Evolutionary conservation across 2,113 vertebrate species (phyloP).

Genomic region (Jacana jacana): DNA sequence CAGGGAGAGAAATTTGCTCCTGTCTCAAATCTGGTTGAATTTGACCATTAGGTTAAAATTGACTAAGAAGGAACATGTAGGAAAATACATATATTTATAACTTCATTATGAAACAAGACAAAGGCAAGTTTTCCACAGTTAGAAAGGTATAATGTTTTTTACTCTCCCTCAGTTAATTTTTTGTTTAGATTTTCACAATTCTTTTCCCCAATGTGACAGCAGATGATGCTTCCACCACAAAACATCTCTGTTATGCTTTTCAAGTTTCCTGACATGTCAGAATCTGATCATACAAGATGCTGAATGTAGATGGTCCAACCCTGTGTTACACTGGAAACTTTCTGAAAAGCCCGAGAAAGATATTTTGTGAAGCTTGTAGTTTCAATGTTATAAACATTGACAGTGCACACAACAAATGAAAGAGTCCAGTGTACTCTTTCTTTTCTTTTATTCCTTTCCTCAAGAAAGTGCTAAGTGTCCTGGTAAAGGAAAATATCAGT

Average conservation of each 20-base stretch:
- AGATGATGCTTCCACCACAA: background rate
- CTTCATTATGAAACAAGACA: background rate
- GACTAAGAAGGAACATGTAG: background rate
- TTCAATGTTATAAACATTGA: background rate
- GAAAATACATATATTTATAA: background rate
- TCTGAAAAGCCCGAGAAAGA: background rate
- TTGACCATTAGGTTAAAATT: background rate
- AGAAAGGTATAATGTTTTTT: background rate
- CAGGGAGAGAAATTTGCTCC: background rate
- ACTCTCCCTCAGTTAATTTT: background rate
- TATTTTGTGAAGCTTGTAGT: background rate
- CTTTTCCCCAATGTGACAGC: background rate
- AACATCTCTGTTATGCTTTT: background rate
- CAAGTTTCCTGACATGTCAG: background rate
- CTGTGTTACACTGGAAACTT: background rate
- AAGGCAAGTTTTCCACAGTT: background rate
- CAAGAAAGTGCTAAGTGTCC: background rate
- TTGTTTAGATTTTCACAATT: background rate
- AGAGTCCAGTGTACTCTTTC: accelerated
- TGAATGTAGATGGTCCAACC: background rate
- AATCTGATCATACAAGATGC: background rate
- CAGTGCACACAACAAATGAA: background rate
- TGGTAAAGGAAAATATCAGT: background rate
- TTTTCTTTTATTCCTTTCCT: background rate
- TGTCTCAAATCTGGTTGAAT: background rate